phyloP scores from a whole-genome alignment of 2,113 vertebrate species.

The Trinectes maculatus region DNA sequence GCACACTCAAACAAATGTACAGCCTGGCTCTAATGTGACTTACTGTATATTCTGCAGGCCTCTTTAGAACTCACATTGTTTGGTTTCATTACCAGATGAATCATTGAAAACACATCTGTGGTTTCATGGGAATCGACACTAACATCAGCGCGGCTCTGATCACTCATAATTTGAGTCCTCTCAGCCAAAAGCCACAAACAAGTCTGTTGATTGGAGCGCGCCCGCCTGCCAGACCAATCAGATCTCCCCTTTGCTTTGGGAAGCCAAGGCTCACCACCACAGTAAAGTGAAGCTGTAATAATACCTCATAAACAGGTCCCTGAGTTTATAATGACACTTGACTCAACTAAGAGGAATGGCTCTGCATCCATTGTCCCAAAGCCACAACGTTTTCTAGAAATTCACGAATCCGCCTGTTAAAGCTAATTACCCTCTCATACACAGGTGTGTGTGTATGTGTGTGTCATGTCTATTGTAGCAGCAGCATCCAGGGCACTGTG shows the following conservation, averaged over 20 bases:
- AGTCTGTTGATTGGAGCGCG: neutral
- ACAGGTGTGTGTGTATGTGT: neutral
- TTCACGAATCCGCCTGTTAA: constrained; percentile 50
- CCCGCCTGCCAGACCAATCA: constrained; percentile 24
- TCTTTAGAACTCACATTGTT: neutral
- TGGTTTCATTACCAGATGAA: constrained; percentile 18
- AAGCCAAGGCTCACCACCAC: constrained; percentile 27
- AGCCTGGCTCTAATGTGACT: neutral
- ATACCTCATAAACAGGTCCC: too few relatives aligned
- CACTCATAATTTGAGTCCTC: neutral
- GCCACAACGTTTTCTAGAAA: constrained; percentile 25
- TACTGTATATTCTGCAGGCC: neutral
- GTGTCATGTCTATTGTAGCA: constrained; percentile 24
- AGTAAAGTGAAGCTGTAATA: constrained; percentile 25
- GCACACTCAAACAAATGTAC: constrained; percentile 1
- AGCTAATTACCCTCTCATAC: constrained; percentile 34
- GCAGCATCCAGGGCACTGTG: constrained; percentile 30
- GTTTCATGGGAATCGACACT: too few relatives aligned
- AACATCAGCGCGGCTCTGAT: too few relatives aligned
- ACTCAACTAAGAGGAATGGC: constrained; percentile 16
- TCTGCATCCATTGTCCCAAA: constrained; percentile 9
- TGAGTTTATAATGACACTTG: too few relatives aligned
- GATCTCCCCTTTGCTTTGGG: constrained; percentile 14
- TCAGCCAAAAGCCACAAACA: neutral
- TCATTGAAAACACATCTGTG: neutral